These are phyloP conservation scores for Gymnodraco acuticeps DNA, from an alignment of 2,797 vertebrate species.

Conservation along the genomic window DNA sequence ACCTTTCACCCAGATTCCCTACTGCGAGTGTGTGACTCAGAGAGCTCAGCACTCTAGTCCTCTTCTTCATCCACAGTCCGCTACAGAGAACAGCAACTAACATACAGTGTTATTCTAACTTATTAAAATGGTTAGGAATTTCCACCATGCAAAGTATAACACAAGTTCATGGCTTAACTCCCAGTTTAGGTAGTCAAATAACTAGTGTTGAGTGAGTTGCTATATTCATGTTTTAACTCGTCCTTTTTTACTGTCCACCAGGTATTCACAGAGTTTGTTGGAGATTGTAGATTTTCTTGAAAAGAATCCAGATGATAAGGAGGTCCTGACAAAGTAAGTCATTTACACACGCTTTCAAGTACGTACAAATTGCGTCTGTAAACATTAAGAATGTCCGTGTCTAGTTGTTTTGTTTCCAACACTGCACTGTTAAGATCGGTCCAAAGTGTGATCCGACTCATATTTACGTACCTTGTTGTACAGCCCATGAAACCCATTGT, in stretches of 20 bases:
- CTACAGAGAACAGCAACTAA: constrained; percentile 8
- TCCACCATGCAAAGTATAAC: neutral
- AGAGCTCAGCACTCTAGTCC: constrained; percentile 19
- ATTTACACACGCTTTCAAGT: neutral
- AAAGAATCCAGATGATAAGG: constrained; percentile 90
- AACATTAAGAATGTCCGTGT: neutral
- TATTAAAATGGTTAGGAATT: neutral
- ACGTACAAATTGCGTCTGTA: neutral
- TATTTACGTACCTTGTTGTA: neutral
- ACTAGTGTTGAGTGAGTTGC: neutral
- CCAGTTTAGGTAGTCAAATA: neutral
- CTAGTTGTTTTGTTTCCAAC: neutral
- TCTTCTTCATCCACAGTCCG: constrained; percentile 11
- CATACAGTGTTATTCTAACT: neutral
- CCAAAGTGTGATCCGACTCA: neutral
- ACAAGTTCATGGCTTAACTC: neutral
- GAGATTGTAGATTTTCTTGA: constrained; percentile 95
- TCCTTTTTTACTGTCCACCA: constrained; percentile 66
- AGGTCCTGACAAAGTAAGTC: constrained; percentile 90
- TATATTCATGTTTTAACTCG: neutral
- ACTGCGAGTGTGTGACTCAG: constrained; percentile 12
- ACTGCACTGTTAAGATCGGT: neutral
- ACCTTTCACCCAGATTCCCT: constrained; percentile 76
- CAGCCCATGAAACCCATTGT: neutral
- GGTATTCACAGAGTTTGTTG: constrained; percentile 96